Evolutionary conservation across 2,113 vertebrate genomes (phyloP).

Genomic region (Cynopterus brachyotis): DNA sequence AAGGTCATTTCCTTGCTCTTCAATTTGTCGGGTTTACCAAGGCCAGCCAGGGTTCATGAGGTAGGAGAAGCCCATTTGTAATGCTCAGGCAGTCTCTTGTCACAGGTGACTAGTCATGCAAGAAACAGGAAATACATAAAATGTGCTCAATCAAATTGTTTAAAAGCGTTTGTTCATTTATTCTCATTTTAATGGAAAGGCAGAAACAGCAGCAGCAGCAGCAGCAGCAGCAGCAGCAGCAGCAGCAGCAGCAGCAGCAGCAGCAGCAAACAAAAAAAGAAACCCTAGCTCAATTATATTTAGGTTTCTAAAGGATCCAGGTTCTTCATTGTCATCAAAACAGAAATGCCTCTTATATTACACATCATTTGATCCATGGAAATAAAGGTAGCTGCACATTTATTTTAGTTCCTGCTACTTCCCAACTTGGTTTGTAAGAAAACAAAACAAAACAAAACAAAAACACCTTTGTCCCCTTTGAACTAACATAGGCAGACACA

Average conservation of each 20-base stretch:
- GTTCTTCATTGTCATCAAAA: conserved; percentile 56
- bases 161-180: neutral
- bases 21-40: conserved; percentile 44
- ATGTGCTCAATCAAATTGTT: conserved; percentile 29
- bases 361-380: conserved; percentile 66
- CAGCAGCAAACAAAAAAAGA: neutral
- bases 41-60: conserved; percentile 42
- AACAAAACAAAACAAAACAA: conserved; percentile 78
- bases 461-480: conserved; percentile 66
- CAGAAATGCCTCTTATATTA: conserved; percentile 64
- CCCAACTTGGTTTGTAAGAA: conserved; percentile 75
- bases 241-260: too few species aligned
- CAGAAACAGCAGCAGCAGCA: neutral
- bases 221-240: too few species aligned
- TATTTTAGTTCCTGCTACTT: conserved; percentile 68
- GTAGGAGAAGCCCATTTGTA: conserved; percentile 32
- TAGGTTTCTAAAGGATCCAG: conserved; percentile 22
- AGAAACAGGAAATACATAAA: conserved; percentile 57
- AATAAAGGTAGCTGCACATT: conserved; percentile 79
- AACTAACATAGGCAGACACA: conserved; percentile 58
- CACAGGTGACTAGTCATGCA: neutral
- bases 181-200: conserved; percentile 26
- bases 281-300: neutral
- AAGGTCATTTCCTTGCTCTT: neutral
- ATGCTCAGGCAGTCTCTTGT: neutral